Percentiles rank a stretch among this genome's conserved stretches.
Conservation (phyloP, 2,113 vertebrate genomes). For the Eurypyga helias region DNA sequence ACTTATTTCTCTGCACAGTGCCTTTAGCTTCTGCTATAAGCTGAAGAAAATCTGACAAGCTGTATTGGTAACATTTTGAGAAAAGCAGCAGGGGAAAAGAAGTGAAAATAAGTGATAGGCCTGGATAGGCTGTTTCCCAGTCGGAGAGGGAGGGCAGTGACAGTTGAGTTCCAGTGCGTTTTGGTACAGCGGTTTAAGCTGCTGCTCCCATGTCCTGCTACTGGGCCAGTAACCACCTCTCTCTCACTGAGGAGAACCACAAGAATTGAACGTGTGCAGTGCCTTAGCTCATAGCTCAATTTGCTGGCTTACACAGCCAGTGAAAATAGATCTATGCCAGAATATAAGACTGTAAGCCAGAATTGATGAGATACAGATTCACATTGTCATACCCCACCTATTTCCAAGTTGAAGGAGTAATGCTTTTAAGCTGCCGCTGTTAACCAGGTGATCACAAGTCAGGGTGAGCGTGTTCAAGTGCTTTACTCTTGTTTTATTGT, state of each 20-base stretch:
- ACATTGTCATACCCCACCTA: not conserved
- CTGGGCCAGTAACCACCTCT: not conserved
- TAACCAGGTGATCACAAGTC: not conserved
- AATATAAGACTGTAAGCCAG: not conserved
- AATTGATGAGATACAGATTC: not conserved
- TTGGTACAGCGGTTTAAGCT: not conserved
- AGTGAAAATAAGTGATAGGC: not conserved
- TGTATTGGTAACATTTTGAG: not conserved
- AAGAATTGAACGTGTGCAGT: not conserved
- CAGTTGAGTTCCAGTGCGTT: not conserved
- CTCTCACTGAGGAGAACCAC: not conserved
- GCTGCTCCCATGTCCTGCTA: not conserved
- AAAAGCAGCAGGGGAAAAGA: not conserved
- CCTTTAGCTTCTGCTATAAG: not conserved
- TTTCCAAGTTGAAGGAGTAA: not conserved
- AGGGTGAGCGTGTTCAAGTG: not conserved
- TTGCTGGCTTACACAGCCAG: not conserved
- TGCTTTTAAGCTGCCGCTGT: not conserved
- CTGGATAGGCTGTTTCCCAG: not conserved
- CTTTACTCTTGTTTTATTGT: not conserved
- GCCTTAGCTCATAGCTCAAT: not conserved
- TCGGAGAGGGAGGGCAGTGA: not conserved
- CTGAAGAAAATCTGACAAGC: slow-evolving; percentile 5
- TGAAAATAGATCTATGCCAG: not conserved
- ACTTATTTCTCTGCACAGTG: not conserved